Conservation (phyloP, 2,113 vertebrate species). For the Syngnathoides biaculeatus region DNA sequence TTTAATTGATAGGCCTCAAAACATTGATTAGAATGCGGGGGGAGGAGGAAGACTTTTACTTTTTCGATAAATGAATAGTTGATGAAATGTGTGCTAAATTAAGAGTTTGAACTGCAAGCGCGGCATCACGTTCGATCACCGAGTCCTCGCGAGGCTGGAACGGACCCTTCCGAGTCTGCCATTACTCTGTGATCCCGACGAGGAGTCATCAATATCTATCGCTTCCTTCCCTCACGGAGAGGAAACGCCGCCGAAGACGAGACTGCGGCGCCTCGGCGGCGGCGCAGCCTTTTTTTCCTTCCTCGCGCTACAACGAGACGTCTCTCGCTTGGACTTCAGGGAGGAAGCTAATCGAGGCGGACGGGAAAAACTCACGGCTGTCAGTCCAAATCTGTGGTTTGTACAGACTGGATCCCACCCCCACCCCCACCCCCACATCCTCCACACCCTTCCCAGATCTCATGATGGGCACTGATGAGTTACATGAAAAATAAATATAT, state of each 20-base stretch:
- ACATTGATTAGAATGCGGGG: constrained; percentile 56
- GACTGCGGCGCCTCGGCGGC: constrained; percentile 41
- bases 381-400: constrained; percentile 43
- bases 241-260: constrained; percentile 43
- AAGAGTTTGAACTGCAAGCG: constrained; percentile 29
- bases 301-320: constrained; percentile 21
- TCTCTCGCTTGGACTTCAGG: constrained; percentile 55
- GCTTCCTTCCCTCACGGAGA: constrained; percentile 57
- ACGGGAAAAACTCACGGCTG: constrained; percentile 51
- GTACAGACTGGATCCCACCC: constrained; percentile 1
- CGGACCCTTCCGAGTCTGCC: constrained; percentile 61
- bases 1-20: constrained; percentile 72
- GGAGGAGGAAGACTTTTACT: constrained; percentile 23
- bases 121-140: constrained; percentile 56
- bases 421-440: too few relatives aligned
- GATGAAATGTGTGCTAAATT: constrained; percentile 41
- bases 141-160: constrained; percentile 54
- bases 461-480: background rate
- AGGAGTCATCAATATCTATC: constrained; percentile 47
- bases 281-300: constrained; percentile 48
- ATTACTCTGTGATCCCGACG: constrained; percentile 62
- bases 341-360: constrained; percentile 64
- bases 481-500: constrained; percentile 18
- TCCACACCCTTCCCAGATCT: too few relatives aligned
- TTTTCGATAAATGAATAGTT: constrained; percentile 42